A percentile compares a stretch with the other conserved stretches of the same genome.
phyloP scores from a whole-genome alignment of 2,797 vertebrate genomes.

The Carcharodon carcharias region DNA sequence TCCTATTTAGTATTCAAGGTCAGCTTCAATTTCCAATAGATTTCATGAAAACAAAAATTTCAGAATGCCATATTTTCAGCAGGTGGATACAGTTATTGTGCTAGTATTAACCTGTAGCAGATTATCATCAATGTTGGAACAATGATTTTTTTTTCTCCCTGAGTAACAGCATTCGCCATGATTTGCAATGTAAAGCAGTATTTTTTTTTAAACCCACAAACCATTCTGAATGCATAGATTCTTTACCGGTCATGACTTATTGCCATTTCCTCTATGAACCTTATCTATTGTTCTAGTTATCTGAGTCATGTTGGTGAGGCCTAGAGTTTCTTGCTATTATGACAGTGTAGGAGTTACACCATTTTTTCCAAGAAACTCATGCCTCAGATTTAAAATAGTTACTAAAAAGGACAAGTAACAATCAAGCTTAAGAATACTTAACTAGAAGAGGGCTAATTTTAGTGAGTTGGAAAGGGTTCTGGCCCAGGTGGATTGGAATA shows the following conservation, averaged over 20 bases:
- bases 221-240: background rate
- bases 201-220: background rate
- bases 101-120: background rate
- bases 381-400: background rate
- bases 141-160: background rate
- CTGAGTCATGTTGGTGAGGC: background rate
- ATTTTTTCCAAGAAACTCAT: background rate
- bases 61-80: background rate
- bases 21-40: background rate
- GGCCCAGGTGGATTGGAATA: background rate
- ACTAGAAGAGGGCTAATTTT: background rate
- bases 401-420: background rate
- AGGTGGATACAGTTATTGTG: background rate
- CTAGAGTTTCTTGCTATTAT: background rate
- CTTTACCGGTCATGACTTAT: background rate
- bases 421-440: background rate
- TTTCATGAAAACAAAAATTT: background rate
- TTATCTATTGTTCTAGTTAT: background rate
- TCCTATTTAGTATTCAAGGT: background rate
- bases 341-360: background rate
- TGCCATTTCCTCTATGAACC: background rate
- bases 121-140: background rate
- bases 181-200: background rate
- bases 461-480: background rate
- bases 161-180: background rate